Conservation (phyloP, 1,140 invertebrate genomes). For the Wiebesia pumilae region DNA sequence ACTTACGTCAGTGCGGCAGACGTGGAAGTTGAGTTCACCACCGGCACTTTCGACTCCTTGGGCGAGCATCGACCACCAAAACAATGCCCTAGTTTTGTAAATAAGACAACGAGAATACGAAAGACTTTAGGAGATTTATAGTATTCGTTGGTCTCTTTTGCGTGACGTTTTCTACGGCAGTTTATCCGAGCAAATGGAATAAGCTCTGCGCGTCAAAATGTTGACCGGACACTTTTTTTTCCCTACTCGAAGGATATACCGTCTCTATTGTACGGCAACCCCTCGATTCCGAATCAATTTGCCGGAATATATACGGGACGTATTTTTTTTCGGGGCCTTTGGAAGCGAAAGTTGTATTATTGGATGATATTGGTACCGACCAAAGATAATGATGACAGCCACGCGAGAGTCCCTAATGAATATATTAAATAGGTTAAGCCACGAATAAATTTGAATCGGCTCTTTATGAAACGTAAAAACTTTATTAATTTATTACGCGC, state of each 20-base stretch:
- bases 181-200: too few species aligned
- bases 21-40: too few species aligned
- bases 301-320: not conserved
- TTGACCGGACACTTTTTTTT: slow-evolving; percentile 1
- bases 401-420: not conserved
- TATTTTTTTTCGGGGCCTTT: not conserved
- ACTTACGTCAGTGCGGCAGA: too few species aligned
- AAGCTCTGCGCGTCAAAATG: not conserved
- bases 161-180: too few species aligned
- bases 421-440: not conserved
- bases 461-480: not conserved
- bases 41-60: too few species aligned
- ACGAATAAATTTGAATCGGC: slow-evolving; percentile 26
- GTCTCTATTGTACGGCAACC: slow-evolving; percentile 20
- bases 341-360: slow-evolving; percentile 1
- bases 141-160: too few species aligned
- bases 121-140: too few species aligned
- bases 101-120: too few species aligned
- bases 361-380: not conserved
- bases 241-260: not conserved
- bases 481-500: not conserved
- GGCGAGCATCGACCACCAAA: too few species aligned
- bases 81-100: too few species aligned
- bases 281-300: not conserved
- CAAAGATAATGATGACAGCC: not conserved